Evolutionary conservation across 2,797 vertebrate genomes (phyloP).

Genomic region (Pampus argenteus): DNA sequence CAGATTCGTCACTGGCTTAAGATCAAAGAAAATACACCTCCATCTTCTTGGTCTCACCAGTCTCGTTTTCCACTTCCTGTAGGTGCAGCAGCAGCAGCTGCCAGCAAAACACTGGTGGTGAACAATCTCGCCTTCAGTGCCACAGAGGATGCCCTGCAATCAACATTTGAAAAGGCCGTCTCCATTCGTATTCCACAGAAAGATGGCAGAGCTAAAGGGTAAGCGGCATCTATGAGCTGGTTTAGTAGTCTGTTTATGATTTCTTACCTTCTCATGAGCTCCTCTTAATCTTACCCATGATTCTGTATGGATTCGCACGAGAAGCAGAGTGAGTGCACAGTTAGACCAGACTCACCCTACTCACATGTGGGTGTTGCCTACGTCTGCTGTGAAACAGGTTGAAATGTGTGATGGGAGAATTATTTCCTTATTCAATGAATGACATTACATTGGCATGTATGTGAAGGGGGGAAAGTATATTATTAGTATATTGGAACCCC

Average conservation of each 20-base stretch:
- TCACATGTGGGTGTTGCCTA: conserved; percentile 26
- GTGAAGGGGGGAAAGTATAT: background rate
- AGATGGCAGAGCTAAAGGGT: conserved; percentile 94
- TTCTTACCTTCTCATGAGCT: conserved; percentile 96
- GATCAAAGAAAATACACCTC: too few relatives aligned
- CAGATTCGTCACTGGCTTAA: background rate
- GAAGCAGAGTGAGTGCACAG: conserved; percentile 69
- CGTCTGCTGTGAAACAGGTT: conserved; percentile 74
- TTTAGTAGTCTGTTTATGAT: too few relatives aligned
- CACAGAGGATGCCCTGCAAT: conserved; percentile 91
- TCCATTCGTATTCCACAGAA: conserved; percentile 92
- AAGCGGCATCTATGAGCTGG: background rate
- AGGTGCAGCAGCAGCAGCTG: conserved; percentile 45
- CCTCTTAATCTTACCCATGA: conserved; percentile 86
- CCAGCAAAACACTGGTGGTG: conserved; percentile 91
- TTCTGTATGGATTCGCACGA: conserved; percentile 90
- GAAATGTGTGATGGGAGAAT: background rate
- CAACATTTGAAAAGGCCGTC: conserved; percentile 93
- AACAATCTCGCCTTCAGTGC: conserved; percentile 94
- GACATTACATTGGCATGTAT: background rate
- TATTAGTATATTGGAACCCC: background rate
- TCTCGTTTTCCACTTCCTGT: background rate
- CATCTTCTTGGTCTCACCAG: background rate
- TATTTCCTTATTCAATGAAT: too few relatives aligned
- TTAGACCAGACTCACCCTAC: conserved; percentile 22